Base-by-base conservation (phyloP, 1,140 invertebrate genomes). In the Heterodera schachtii region DNA sequence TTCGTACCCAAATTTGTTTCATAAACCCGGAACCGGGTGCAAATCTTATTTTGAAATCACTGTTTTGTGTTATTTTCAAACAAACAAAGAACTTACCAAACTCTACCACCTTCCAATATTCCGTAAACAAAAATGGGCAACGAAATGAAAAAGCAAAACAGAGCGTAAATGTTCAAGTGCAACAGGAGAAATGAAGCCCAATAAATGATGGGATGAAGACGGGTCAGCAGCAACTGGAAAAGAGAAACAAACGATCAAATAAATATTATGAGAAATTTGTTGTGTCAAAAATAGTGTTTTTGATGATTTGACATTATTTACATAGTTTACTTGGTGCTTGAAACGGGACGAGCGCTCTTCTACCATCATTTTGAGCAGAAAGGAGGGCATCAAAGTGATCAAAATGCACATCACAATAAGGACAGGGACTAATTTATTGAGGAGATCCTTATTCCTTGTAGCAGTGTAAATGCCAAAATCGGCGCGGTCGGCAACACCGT, bases 151-250 rank as follows among this genome's bases (percentile, higher is more conserved):
- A 49, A 43, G 67, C 86, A 86, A 67, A 85, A 86, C 47, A 87
- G 41, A 16, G 64, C 6, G 60, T 87, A 86, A 31, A 87, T 43
- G 31, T 82, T 13, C 9, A 79, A 31, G 75, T 84, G 47, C 86
- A 83, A 86, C 9, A 86, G 7, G n/a, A 71, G 11, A 13, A 84
- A 64, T 41, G 82, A 57, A 52, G 87, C 44, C 85, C 85, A 86
- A 77, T 86, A 86, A 21, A 78, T 85, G 49, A 77, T 73, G 8
- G 73, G 57, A 44, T 87, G 60, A 7, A 86, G 52, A 46, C 81
- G 82, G 31, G 85, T 87, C 49, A 86, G 78, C 31, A 87, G 64
- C 7, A 86, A 64, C 57, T 64, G 16, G 3, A 16, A 64, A 64
- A 64, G 19, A 31, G 31, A 31, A 31, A 1, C 31, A 31, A 31